Evolutionary conservation across 53 echinoderm and acorn worm species (phyloP), one percentile per base, ranked within the genome.

Genomic region (Glandiceps talaboti): DNA sequence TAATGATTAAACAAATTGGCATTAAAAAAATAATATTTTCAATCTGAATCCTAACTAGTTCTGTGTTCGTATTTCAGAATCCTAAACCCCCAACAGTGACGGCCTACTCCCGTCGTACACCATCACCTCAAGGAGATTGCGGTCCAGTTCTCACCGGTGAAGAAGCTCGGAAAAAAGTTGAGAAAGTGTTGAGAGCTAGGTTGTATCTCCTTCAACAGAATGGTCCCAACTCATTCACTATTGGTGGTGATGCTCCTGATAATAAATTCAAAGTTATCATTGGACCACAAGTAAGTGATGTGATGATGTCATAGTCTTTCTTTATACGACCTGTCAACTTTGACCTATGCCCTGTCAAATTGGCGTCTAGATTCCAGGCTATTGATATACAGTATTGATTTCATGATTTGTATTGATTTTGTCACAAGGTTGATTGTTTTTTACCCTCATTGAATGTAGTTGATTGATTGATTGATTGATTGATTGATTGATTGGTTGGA

Each of bases 181-280:
- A 99, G 88, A 93, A 91, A 86, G 93, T 92, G 33, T 91, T 93
- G 32, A 93, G 92, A 74, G 93, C 99, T 0, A 33, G 93, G 6
- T 83, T 99, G 26, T 99, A 89, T 79, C 93, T 99, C 33, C 91
- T 99, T 25, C 90, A 92, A 30, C 93, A 99, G 88, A 89, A 33
- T 31, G 99, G 99, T 32, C 99, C 99, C 25, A 93, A 91, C 86
- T 99, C 93, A 0, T 99, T 99, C 77, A 75, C 92, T n/a, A 93
- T 99, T 73, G 99, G 99, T 72, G 99, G 93, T 76, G 93, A 93
- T 74, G 91, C 89, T n/a, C 99, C 88, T 12, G 91, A 91, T 64
- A 91, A 99, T 85, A 99, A 99, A 32, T 99, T 89, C 83, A 99
- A 91, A 81, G 99, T 99, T 76, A 91, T 84, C 73, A 93, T 99